Percentiles rank a stretch among this genome's conserved stretches.
These are phyloP conservation scores for Leptinotarsa defecta DNA, from an alignment of 1,140 invertebrate genomes.

Conservation along the genomic window DNA sequence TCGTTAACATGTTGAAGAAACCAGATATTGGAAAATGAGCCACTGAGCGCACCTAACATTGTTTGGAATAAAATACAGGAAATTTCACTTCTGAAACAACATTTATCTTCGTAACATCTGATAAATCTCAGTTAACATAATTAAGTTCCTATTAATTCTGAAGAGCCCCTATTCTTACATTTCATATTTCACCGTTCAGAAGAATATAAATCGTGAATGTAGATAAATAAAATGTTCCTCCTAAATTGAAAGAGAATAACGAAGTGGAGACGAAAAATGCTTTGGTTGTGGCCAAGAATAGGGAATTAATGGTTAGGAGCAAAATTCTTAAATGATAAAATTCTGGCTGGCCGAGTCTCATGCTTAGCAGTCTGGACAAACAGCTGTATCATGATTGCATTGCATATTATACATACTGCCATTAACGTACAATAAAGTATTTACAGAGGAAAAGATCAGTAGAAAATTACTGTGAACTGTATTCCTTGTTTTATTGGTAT, in stretches of 20 bases:
- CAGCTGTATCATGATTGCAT: background rate
- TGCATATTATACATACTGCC: background rate
- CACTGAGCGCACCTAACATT: no score
- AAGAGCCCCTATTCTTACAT: background rate
- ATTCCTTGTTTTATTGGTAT: no score
- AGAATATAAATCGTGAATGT: conserved; percentile 10
- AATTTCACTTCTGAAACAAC: background rate
- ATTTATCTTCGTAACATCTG: conserved; percentile 10
- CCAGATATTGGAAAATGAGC: no score
- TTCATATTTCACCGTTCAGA: background rate
- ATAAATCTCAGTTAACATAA: conserved; percentile 3
- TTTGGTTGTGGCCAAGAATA: background rate
- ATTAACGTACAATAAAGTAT: background rate
- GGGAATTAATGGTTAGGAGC: background rate
- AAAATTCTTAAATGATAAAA: background rate
- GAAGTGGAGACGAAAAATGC: background rate
- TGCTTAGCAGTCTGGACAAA: background rate
- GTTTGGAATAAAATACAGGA: background rate
- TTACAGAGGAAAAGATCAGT: background rate
- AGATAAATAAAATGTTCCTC: conserved; percentile 2
- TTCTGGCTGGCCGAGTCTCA: background rate
- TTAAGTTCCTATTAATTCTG: background rate
- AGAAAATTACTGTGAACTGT: no score
- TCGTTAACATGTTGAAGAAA: no score
- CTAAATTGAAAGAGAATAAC: conserved; percentile 4